Conservation (phyloP, 2,888 invertebrate genomes). For the Drosophila parthenogenetica region DNA sequence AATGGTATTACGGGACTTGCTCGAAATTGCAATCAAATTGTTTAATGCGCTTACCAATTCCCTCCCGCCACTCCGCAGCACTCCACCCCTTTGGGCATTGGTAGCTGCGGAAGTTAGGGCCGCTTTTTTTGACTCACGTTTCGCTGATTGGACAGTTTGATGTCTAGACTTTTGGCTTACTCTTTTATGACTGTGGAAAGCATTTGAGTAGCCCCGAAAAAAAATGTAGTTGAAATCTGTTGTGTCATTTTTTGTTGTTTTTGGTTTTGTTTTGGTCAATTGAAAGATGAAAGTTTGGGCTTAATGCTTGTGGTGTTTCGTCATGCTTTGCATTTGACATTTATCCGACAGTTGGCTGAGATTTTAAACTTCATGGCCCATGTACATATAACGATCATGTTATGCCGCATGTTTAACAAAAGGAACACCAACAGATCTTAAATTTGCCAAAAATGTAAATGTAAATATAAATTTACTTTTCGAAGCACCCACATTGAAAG, state of each 20-base stretch:
- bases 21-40: slow-evolving; percentile 62
- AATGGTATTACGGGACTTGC: slow-evolving; percentile 44
- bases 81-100: not conserved
- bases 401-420: slow-evolving; percentile 14
- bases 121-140: slow-evolving; percentile 54
- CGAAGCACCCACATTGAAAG: slow-evolving; percentile 20
- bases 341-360: slow-evolving; percentile 45
- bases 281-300: slow-evolving; percentile 58
- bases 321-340: slow-evolving; percentile 57
- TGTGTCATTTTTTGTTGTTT: slow-evolving; percentile 15
- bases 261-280: slow-evolving; percentile 25
- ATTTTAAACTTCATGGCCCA: slow-evolving; percentile 5
- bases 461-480: slow-evolving; percentile 4
- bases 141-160: slow-evolving; percentile 61
- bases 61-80: not conserved
- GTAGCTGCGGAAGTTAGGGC: slow-evolving; percentile 51
- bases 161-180: slow-evolving; percentile 32
- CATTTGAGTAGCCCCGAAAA: not conserved
- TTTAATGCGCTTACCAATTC: slow-evolving; percentile 66
- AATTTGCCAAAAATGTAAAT: slow-evolving; percentile 2
- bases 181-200: slow-evolving; percentile 16
- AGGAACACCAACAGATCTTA: not conserved
- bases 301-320: slow-evolving; percentile 41
- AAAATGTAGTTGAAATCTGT: slow-evolving; percentile 35
- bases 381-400: slow-evolving; percentile 14